Evolutionary conservation across 2,888 invertebrate species (phyloP).

Genomic region (Ceraclea dissimilis): DNA sequence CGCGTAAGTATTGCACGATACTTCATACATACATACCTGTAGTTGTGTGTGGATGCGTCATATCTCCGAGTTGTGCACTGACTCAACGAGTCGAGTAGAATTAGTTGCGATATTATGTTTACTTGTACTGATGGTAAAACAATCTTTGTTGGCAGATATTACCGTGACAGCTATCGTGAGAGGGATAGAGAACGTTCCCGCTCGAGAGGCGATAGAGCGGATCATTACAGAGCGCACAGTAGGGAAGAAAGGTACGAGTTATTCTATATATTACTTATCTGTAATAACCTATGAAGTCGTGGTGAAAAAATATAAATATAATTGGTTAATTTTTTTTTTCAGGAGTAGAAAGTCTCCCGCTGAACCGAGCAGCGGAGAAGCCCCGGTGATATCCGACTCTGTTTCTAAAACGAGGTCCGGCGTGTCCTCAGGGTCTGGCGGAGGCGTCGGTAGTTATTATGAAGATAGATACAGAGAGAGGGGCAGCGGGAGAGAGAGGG

Average conservation of each 20-base stretch:
- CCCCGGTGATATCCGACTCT: conserved; percentile 40
- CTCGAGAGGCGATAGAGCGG: conserved; percentile 64
- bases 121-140: too few relatives aligned
- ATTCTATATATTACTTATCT: too few relatives aligned
- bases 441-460: conserved; percentile 60
- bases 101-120: too few relatives aligned
- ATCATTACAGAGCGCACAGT: conserved; percentile 70
- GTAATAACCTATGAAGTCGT: not conserved
- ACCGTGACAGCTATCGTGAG: conserved; percentile 50
- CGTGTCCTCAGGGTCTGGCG: conserved; percentile 37
- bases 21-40: too few relatives aligned
- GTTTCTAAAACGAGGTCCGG: conserved; percentile 49
- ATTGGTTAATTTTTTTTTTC: not conserved
- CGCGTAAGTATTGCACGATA: conserved; percentile 43
- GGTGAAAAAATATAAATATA: not conserved
- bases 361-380: conserved; percentile 47
- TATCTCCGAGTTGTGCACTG: too few relatives aligned
- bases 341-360: conserved; percentile 57
- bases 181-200: conserved; percentile 69
- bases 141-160: conserved; percentile 36
- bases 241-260: conserved; percentile 63
- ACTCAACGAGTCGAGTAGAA: too few relatives aligned
- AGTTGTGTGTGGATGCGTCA: not conserved
- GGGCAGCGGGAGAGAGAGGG: conserved; percentile 54
- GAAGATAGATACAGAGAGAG: conserved; percentile 76